phyloP scores from a whole-genome alignment of 2,113 vertebrate species.

The Nothoprocta pentlandii region DNA sequence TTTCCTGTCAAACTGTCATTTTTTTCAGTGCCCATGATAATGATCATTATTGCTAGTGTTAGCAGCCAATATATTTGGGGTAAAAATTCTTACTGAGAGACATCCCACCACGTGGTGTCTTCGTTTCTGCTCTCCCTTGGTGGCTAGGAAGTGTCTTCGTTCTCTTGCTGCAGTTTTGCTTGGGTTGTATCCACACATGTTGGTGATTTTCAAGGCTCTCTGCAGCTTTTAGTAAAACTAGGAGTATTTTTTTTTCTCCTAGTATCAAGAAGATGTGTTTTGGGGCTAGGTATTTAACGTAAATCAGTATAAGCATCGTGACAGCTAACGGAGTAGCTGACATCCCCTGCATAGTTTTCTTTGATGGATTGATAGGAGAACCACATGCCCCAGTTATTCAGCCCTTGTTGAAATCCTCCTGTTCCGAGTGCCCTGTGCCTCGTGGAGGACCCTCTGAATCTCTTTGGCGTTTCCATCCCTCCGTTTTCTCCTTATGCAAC shows the following conservation, averaged over 20 bases:
- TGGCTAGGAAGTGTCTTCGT: background rate
- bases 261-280: background rate
- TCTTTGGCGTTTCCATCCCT: background rate
- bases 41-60: conserved; percentile 16
- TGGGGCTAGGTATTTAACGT: background rate
- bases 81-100: background rate
- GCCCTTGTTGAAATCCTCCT: background rate
- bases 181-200: background rate
- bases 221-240: background rate
- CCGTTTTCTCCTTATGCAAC: background rate
- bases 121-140: background rate
- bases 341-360: background rate
- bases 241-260: background rate
- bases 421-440: background rate
- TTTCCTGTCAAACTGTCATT: conserved; percentile 33
- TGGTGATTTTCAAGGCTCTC: background rate
- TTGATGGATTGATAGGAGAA: background rate
- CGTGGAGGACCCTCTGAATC: background rate
- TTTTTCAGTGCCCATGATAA: background rate
- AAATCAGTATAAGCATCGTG: background rate
- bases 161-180: background rate
- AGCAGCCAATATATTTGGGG: background rate
- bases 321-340: background rate
- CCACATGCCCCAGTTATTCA: background rate
- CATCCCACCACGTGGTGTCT: background rate